Evolutionary conservation across 1,140 invertebrate species (phyloP), one percentile per base, ranked within the genome.

Genomic region (Sarcophaga bullata): DNA sequence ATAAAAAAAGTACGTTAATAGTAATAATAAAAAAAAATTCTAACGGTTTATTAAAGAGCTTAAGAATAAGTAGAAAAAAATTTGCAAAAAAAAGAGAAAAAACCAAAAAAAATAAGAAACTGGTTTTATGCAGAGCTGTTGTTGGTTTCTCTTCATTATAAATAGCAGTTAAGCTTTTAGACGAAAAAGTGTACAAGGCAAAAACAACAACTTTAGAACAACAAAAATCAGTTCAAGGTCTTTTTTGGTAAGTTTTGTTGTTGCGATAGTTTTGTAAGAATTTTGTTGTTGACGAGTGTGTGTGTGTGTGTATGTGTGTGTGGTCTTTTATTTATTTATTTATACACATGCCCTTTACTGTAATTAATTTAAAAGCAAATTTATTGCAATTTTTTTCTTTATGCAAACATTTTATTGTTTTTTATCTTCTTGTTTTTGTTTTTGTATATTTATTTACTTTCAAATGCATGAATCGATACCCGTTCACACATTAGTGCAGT

Each of bases 171-270:
- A 6, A 62, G 8, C 58, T n/a, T 8, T n/a, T 62, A 62, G 17
- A 62, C 8, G 15, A 62, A 17, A n/a, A 6, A 25, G 9, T 68
- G 1, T 52, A 8, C n/a, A 68, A 19, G n/a, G 15, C 54, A 15
- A 1, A 5, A 68, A 25, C 19, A 68, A 9, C 17, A 68, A 13
- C 11, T n/a, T n/a, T 58, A 58, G n/a, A 58, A 68, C 62, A 68
- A 68, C 62, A 78, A 78, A 25, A 76, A 78, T 78, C 75, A 78
- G 75, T 78, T 78, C 75, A 78, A 78, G 75, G 75, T 78, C 75
- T 78, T 50, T 37, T n/a, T 78, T 78, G 75, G 75, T 78, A 78
- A 78, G 75, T 78, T 50, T 50, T 52, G 19, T 9, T 76, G 47
- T 78, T 8, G 62, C 19, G 6, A 3, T 68, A 25, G 25, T 19